A percentile compares a stretch with the other conserved stretches of the same genome.
These are phyloP conservation scores for Colinus virginianus DNA, from an alignment of 2,113 vertebrate species.

Conservation along the genomic window DNA sequence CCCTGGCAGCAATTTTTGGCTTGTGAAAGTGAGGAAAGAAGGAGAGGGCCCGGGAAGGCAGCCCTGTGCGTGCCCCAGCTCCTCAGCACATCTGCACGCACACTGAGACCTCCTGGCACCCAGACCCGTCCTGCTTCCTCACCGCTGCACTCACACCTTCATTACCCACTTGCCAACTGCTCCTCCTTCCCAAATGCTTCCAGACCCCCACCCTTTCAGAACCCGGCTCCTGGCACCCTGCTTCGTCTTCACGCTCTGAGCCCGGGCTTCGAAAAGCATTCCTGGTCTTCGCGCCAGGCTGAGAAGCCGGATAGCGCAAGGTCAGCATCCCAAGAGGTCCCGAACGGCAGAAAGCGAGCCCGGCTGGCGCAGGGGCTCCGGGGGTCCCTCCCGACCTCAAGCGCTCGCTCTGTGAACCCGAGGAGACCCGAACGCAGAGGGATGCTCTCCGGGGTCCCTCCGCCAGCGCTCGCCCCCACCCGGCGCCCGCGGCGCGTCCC, in stretches of 20 bases:
- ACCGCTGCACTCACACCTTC: neutral
- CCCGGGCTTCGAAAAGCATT: neutral
- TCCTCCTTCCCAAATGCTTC: neutral
- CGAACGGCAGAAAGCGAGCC: neutral
- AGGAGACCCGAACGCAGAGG: fast-evolving
- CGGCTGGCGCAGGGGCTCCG: neutral
- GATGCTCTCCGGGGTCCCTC: fast-evolving
- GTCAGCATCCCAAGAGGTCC: neutral
- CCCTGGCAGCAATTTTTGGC: neutral
- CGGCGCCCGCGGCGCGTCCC: fast-evolving
- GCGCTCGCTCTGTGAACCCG: neutral
- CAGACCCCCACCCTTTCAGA: neutral
- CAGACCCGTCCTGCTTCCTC: fast-evolving
- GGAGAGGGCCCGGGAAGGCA: neutral
- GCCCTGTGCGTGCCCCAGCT: neutral
- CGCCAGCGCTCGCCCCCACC: neutral
- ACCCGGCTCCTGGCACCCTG: neutral
- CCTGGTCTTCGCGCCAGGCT: fast-evolving
- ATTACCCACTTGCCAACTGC: neutral
- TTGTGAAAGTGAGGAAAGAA: neutral
- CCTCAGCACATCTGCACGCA: fast-evolving
- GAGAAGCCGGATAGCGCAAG: fast-evolving
- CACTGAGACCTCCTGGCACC: neutral
- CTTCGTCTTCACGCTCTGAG: neutral
- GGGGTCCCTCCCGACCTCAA: too few species aligned